Conservation (phyloP, 2,888 invertebrate genomes). For the Cecidostiba fungosa region DNA sequence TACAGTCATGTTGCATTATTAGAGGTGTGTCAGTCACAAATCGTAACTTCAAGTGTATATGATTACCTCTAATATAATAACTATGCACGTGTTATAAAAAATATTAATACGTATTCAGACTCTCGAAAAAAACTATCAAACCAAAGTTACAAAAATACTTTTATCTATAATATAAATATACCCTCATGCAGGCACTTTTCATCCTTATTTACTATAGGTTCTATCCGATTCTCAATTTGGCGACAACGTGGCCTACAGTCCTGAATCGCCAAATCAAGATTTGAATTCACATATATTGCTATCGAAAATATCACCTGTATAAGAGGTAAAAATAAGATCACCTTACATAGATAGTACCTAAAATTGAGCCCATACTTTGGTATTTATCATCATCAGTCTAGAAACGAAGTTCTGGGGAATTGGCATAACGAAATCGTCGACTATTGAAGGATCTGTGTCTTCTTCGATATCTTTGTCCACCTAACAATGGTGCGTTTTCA, state of each 20-base stretch:
- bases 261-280: neutral
- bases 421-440: neutral
- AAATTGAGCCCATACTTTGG: slow-evolving; percentile 1
- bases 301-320: slow-evolving; percentile 36
- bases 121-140: neutral
- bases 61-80: neutral
- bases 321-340: neutral
- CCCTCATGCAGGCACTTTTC: slow-evolving; percentile 11
- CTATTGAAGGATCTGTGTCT: slow-evolving; percentile 22
- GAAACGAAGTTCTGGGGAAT: neutral
- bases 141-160: slow-evolving; percentile 40
- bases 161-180: neutral
- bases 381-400: slow-evolving; percentile 22
- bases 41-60: neutral
- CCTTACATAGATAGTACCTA: neutral
- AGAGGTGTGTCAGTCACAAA: neutral
- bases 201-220: slow-evolving; percentile 1
- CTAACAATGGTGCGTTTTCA: slow-evolving; percentile 40
- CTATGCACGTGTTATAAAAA: neutral
- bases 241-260: neutral
- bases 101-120: slow-evolving; percentile 18
- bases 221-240: neutral
- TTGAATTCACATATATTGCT: neutral
- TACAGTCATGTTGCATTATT: neutral
- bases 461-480: slow-evolving; percentile 18